Evolutionary conservation across 2,797 vertebrate genomes (phyloP).

Genomic region (Arctocebus calabarensis): DNA sequence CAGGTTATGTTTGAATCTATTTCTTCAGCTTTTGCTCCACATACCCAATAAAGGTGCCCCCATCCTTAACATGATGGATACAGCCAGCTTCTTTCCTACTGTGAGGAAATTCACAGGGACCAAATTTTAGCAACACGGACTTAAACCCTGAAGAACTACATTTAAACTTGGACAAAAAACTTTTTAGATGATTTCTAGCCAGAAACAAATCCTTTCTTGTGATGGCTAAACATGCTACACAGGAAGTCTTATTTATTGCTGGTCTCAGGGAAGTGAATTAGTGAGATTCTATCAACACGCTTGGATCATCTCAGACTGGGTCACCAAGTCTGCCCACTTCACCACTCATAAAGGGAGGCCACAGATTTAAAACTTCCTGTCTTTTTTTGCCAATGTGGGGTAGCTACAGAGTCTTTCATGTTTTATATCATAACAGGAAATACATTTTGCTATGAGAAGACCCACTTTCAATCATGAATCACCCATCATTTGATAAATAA

Average conservation of each 20-base stretch:
- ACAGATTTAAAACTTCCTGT: not conserved
- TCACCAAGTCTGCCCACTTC: slow-evolving; percentile 27
- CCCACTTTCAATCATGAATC: not conserved
- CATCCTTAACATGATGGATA: not conserved
- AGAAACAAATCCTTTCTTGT: slow-evolving; percentile 56
- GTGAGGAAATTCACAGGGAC: slow-evolving; percentile 38
- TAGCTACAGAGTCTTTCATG: not conserved
- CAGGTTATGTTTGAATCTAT: not conserved
- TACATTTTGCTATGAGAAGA: not conserved
- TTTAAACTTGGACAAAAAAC: slow-evolving; percentile 55
- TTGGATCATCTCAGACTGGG: not conserved
- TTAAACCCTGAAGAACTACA: slow-evolving; percentile 28
- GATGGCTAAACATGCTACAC: slow-evolving; percentile 1
- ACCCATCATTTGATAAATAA: not conserved
- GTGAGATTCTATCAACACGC: slow-evolving; percentile 30
- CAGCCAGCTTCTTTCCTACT: not conserved
- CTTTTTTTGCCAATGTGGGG: slow-evolving; percentile 11
- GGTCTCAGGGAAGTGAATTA: not conserved
- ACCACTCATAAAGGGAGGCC: not conserved
- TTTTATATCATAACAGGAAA: slow-evolving; percentile 53
- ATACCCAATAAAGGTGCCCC: not conserved
- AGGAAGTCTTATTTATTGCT: slow-evolving; percentile 45
- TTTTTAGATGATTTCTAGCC: slow-evolving; percentile 38
- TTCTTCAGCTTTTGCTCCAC: not conserved
- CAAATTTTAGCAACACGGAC: slow-evolving; percentile 22